These are phyloP conservation scores for Villa cingulata DNA, from an alignment of 2,888 invertebrate genomes.

Conservation along the genomic window DNA sequence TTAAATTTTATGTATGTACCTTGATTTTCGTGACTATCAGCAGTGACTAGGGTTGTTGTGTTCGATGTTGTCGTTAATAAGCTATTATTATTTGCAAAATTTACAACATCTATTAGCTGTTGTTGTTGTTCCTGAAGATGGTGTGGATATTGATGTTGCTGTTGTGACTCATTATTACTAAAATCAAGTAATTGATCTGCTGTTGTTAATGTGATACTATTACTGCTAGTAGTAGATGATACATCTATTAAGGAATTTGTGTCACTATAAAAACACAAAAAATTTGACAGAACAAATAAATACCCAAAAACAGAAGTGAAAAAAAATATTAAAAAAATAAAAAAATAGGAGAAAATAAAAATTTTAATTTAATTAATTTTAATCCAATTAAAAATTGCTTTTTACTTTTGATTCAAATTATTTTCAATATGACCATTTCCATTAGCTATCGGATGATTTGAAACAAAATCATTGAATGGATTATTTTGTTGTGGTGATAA, in stretches of 20 bases:
- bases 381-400: too few relatives aligned
- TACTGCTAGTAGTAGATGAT: slow-evolving; percentile 19
- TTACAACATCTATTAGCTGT: slow-evolving; percentile 25
- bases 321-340: too few relatives aligned
- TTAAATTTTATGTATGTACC: slow-evolving; percentile 18
- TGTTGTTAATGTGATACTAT: too few relatives aligned
- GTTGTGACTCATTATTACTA: slow-evolving; percentile 32
- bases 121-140: too few relatives aligned
- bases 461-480: slow-evolving; percentile 14
- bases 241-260: slow-evolving; percentile 32
- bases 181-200: slow-evolving; percentile 35
- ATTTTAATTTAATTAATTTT: background rate
- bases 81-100: slow-evolving; percentile 23
- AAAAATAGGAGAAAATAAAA: background rate
- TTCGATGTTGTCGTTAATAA: slow-evolving; percentile 33
- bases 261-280: slow-evolving; percentile 23
- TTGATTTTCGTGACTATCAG: slow-evolving; percentile 38
- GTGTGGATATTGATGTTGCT: too few relatives aligned
- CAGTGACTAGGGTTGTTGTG: slow-evolving; percentile 35
- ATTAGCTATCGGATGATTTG: slow-evolving; percentile 25
- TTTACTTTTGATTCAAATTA: slow-evolving; percentile 34
- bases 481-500: slow-evolving; percentile 17
- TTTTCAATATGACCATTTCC: slow-evolving; percentile 36
- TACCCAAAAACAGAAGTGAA: too few relatives aligned
- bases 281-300: background rate